Conservation (phyloP, 2,888 invertebrate genomes). For the Allygus modestus region DNA sequence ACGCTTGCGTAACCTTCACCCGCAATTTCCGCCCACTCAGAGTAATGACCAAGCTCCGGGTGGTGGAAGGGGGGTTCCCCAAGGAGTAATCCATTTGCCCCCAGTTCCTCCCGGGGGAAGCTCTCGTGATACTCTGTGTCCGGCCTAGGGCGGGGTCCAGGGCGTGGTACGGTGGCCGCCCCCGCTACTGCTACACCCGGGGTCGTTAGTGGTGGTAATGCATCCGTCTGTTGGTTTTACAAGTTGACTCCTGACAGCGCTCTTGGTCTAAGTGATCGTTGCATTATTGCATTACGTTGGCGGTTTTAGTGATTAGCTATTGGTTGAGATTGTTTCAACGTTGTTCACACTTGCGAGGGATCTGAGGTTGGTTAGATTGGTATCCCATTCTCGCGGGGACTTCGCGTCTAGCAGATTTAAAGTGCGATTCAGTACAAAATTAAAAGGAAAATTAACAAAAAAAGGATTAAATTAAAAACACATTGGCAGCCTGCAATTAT, state of each 20-base stretch:
- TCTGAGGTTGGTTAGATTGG: too few relatives aligned
- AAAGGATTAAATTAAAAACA: too few relatives aligned
- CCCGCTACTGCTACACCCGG: not conserved
- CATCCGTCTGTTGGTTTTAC: conserved; percentile 4
- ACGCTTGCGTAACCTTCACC: not conserved
- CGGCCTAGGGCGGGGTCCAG: not conserved
- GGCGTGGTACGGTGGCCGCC: not conserved
- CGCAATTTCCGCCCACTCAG: conserved; percentile 4
- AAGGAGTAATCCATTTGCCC: conserved; percentile 28
- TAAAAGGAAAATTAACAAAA: too few relatives aligned
- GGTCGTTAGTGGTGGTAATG: not conserved
- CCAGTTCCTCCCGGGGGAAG: conserved; percentile 1
- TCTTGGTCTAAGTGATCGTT: too few relatives aligned
- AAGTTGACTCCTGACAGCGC: not conserved
- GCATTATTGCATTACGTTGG: too few relatives aligned
- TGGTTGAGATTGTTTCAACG: too few relatives aligned
- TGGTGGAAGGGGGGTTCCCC: not conserved
- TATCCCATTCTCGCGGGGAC: too few relatives aligned
- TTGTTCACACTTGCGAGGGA: too few relatives aligned
- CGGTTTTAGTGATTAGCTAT: too few relatives aligned
- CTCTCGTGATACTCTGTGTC: conserved; percentile 1
- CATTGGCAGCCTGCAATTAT: too few relatives aligned
- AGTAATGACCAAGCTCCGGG: not conserved
- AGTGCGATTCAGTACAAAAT: too few relatives aligned
- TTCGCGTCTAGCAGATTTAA: too few relatives aligned